Conservation (phyloP, 2,113 vertebrate genomes). For the Lucifuga dentata region DNA sequence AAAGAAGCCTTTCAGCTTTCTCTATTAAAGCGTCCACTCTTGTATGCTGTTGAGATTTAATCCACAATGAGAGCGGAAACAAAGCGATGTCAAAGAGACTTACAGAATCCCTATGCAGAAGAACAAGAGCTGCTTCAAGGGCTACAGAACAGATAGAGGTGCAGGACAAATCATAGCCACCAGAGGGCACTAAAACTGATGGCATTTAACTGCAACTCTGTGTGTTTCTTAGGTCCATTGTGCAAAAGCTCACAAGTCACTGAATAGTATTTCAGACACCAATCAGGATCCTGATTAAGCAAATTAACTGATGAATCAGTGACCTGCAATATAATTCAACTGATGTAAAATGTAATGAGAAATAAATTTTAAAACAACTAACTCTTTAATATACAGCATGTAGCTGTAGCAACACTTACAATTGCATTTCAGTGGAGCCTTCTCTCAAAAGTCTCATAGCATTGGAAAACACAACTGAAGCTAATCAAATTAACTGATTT, state of each 20-base stretch:
- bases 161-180: conserved; percentile 58
- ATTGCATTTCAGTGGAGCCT: too few relatives aligned
- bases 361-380: too few relatives aligned
- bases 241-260: not conserved
- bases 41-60: conserved; percentile 68
- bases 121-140: conserved; percentile 33
- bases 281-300: not conserved
- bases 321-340: not conserved
- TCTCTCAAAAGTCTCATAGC: too few relatives aligned
- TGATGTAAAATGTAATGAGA: too few relatives aligned
- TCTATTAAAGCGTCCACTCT: conserved; percentile 73
- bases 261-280: not conserved
- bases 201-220: not conserved
- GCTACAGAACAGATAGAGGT: conserved; percentile 7
- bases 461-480: too few relatives aligned
- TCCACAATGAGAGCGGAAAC: conserved; percentile 69
- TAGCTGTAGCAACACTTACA: too few relatives aligned
- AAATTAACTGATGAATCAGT: not conserved
- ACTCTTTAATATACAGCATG: too few relatives aligned
- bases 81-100: conserved; percentile 80
- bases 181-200: conserved; percentile 62
- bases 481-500: not conserved
- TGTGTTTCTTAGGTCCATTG: not conserved
- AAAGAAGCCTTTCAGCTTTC: conserved; percentile 69
- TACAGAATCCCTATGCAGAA: conserved; percentile 69